phyloP scores from a whole-genome alignment of 2,113 vertebrate species.

The Hemichromis elongatus region DNA sequence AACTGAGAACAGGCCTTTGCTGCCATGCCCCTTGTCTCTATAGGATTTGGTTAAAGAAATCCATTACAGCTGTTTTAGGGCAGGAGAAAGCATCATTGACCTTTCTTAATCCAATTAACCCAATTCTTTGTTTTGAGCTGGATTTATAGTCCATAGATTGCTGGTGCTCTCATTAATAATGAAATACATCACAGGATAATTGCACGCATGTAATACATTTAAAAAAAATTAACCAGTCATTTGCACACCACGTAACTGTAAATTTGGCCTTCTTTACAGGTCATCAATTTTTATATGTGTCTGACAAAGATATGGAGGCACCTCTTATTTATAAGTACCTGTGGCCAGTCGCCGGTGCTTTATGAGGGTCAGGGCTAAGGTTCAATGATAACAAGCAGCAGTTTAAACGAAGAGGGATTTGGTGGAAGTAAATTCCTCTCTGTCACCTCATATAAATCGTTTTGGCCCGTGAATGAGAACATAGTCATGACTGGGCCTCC shows the following conservation, averaged over 20 bases:
- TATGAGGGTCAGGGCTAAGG: slow-evolving; percentile 50
- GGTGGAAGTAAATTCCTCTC: slow-evolving; percentile 71
- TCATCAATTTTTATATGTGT: slow-evolving; percentile 22
- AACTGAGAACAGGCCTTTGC: slow-evolving; percentile 45
- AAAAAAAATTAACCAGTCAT: neutral
- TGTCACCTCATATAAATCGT: slow-evolving; percentile 72
- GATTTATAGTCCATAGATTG: neutral
- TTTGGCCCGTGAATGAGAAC: slow-evolving; percentile 53
- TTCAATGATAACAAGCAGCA: slow-evolving; percentile 70
- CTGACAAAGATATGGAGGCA: slow-evolving; percentile 28
- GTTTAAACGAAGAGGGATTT: slow-evolving; percentile 61
- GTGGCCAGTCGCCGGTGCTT: slow-evolving; percentile 50
- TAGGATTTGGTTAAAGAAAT: slow-evolving; percentile 22
- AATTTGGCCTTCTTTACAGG: slow-evolving; percentile 1
- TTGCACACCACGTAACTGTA: neutral
- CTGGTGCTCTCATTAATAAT: neutral
- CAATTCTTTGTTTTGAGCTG: neutral
- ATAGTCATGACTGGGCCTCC: slow-evolving; percentile 31
- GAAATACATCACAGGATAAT: neutral
- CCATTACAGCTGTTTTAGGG: neutral
- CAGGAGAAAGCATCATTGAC: neutral
- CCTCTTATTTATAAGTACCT: slow-evolving; percentile 53
- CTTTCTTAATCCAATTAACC: neutral
- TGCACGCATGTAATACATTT: neutral
- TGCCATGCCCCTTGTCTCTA: neutral